Percentiles rank a stretch among this genome's conserved stretches.
Evolutionary conservation across 2,797 vertebrate genomes (phyloP).

Genomic region (Cynopterus sphinx): DNA sequence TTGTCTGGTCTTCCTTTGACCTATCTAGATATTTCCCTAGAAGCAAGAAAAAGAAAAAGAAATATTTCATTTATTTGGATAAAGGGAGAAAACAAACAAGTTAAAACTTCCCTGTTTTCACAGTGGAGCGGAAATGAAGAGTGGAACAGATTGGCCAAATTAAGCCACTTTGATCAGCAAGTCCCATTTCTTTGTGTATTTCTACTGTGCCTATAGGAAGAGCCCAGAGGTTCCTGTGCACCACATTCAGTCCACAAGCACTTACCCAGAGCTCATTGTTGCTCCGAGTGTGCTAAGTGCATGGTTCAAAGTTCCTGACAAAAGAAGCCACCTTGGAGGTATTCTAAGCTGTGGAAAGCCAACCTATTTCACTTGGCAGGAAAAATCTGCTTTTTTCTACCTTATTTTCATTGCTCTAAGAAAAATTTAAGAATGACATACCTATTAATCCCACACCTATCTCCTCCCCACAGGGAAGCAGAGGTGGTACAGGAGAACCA

Average conservation of each 20-base stretch:
- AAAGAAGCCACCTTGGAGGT: neutral
- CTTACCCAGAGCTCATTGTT: neutral
- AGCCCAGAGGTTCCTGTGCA: neutral
- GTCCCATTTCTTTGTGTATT: neutral
- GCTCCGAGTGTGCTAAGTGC: neutral
- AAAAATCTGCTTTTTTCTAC: neutral
- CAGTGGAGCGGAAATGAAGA: neutral
- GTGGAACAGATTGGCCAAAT: neutral
- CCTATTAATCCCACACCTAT: neutral
- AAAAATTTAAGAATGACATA: neutral
- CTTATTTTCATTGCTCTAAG: neutral
- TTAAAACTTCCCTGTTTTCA: neutral
- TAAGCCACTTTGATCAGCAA: neutral
- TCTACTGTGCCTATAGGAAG: neutral
- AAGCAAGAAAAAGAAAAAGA: neutral
- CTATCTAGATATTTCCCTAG: neutral
- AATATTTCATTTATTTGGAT: neutral
- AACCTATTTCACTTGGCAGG: neutral
- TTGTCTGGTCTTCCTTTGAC: neutral
- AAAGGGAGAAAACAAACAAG: neutral
- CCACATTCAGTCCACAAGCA: too few relatives aligned
- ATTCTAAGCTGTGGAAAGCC: neutral
- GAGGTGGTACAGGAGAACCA: neutral
- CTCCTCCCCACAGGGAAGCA: neutral
- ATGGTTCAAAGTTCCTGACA: neutral